A percentile compares a stretch with the other conserved stretches of the same genome.
phyloP scores from a whole-genome alignment of 2,888 invertebrate species.

The Clostera curtula region DNA sequence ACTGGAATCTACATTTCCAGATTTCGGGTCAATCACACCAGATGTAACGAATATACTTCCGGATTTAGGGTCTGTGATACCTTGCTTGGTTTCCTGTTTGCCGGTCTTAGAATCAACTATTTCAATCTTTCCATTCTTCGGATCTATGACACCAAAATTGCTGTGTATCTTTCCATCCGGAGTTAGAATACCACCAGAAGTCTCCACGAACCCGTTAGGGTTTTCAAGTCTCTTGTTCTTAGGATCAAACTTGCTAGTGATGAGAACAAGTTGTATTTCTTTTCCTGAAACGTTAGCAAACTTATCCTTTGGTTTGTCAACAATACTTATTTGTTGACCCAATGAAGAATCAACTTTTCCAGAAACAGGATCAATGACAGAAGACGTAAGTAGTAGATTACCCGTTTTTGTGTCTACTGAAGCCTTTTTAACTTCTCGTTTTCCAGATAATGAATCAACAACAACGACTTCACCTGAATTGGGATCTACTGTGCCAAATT shows the following conservation, averaged over 20 bases:
- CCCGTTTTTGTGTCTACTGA: constrained; percentile 77
- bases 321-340: constrained; percentile 62
- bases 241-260: constrained; percentile 72
- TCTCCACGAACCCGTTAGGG: constrained; percentile 66
- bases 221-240: constrained; percentile 68
- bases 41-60: constrained; percentile 65
- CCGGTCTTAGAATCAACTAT: constrained; percentile 70
- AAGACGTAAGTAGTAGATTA: constrained; percentile 65
- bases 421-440: constrained; percentile 76
- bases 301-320: constrained; percentile 39
- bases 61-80: constrained; percentile 63
- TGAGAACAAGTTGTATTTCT: constrained; percentile 56
- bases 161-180: constrained; percentile 62
- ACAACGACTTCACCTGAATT: constrained; percentile 69
- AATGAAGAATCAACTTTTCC: constrained; percentile 67
- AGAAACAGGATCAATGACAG: constrained; percentile 67
- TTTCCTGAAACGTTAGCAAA: constrained; percentile 47
- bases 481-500: constrained; percentile 72
- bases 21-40: constrained; percentile 70
- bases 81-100: constrained; percentile 71
- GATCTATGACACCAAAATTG: constrained; percentile 68
- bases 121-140: constrained; percentile 68
- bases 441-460: constrained; percentile 74
- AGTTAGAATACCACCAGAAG: constrained; percentile 51
- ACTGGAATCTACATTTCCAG: constrained; percentile 62